phyloP scores from a whole-genome alignment of 2,797 vertebrate genomes.

The Acipenser oxyrinchus region DNA sequence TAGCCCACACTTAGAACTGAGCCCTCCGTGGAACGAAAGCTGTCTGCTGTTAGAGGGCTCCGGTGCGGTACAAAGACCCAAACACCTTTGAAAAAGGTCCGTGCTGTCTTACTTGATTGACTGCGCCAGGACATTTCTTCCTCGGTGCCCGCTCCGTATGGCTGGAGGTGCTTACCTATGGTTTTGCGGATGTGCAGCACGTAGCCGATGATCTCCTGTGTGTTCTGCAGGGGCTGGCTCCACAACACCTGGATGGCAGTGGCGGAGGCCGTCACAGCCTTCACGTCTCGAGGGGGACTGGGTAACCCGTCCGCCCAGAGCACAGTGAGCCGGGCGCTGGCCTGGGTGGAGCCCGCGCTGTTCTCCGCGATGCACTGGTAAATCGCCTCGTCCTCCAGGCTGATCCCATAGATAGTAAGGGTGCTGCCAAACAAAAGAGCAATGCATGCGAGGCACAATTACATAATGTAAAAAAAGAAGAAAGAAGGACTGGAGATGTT shows the following conservation, averaged over 20 bases:
- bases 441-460: not conserved
- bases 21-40: not conserved
- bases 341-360: conserved; percentile 89
- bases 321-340: conserved; percentile 88
- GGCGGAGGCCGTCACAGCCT: conserved; percentile 74
- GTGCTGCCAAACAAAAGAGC: conserved; percentile 57
- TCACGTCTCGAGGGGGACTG: conserved; percentile 67
- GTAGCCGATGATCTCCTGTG: conserved; percentile 91
- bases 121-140: not conserved
- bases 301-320: conserved; percentile 89
- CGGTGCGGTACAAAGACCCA: no score
- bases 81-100: no score
- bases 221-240: conserved; percentile 81
- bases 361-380: conserved; percentile 97
- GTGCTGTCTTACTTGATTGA: no score
- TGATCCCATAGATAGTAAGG: conserved; percentile 82
- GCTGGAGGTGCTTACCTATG: conserved; percentile 52
- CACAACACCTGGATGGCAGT: conserved; percentile 88
- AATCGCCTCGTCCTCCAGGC: conserved; percentile 89
- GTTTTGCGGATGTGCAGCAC: conserved; percentile 90
- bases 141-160: not conserved
- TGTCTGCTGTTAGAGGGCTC: not conserved
- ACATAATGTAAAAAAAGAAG: not conserved
- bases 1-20: no score
- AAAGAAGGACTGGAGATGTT: not conserved